Base-by-base conservation (phyloP, 35 echinoderm and acorn worm genomes). In the Chiridota heheva region DNA sequence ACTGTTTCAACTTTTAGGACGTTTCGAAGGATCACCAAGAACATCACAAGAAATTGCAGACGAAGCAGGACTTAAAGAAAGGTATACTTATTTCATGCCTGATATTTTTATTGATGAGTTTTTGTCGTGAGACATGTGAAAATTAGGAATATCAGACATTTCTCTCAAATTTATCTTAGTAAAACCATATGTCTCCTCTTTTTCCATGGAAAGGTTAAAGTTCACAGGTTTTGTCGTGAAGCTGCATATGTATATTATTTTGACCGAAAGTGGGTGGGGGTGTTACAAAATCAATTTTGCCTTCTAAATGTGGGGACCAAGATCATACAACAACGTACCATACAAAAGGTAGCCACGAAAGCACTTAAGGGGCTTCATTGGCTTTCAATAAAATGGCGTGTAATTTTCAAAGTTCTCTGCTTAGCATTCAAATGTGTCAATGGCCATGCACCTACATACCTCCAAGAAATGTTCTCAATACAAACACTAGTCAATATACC, bases 41-140 rank as follows among this genome's bases (percentile, higher is more conserved):
- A 92, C 95, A 12, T 98, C 84, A 20, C 81, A 91, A 73, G 95
- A 98, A 87, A 98, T 98, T 4, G 89, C 95, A 51, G 84, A 84
- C 38, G 90, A 76, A 67, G 81, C 89, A 42, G 95, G 95, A 41
- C 61, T 98, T 16, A 98, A 98, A 89, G 95, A 98, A 77, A 80
- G 95, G 95, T 98, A 86, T 56, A 77, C 15, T 44, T 22, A 38
- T 4, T 41, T 26, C 1, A 10, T 72, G 10, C 41, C 28, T 65
- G 48, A 22, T 53, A 13, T 53, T 22, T 10, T 22, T 22, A 13
- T 53, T 22, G 22, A 13, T 13, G 48, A 10, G 22, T 13, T 22
- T 22, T 53, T 53, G 22, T 13, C 48, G 10, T 53, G 10, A 22
- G 10, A 53, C 48, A 10, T 53, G 48, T 22, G 48, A 13, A 53